Evolutionary conservation across 2,797 vertebrate genomes (phyloP).

Genomic region (Danio kyathit): DNA sequence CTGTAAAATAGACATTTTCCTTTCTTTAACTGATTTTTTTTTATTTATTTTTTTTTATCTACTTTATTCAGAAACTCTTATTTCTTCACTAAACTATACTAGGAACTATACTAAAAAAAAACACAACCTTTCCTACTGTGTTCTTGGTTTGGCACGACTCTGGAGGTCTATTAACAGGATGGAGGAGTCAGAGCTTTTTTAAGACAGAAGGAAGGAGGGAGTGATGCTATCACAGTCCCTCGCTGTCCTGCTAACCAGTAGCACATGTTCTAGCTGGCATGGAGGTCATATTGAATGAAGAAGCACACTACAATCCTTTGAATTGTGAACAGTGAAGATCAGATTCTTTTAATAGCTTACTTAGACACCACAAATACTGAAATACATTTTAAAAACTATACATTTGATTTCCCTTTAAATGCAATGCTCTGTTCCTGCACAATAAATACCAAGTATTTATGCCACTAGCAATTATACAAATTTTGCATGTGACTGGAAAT

Average conservation of each 20-base stretch:
- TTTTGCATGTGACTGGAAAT: not conserved
- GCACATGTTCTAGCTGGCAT: constrained; percentile 45
- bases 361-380: not conserved
- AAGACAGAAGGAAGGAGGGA: constrained; percentile 21
- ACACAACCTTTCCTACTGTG: constrained; percentile 11
- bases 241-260: constrained; percentile 44
- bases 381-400: not conserved
- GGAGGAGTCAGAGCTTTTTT: constrained; percentile 26
- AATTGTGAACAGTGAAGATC: constrained; percentile 11
- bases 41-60: no score
- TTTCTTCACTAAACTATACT: constrained; percentile 8
- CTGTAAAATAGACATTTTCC: constrained; percentile 24
- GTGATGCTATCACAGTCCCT: constrained; percentile 36
- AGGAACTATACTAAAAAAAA: not conserved
- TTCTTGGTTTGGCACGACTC: constrained; percentile 45
- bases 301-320: constrained; percentile 4
- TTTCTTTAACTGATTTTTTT: constrained; percentile 19
- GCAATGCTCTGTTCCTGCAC: not conserved
- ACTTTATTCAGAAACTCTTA: constrained; percentile 1
- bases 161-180: constrained; percentile 38
- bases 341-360: constrained; percentile 3
- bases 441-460: not conserved
- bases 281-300: constrained; percentile 17
- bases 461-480: not conserved
- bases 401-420: not conserved